A percentile compares a stretch with the other conserved stretches of the same genome.
Evolutionary conservation across 2,888 invertebrate genomes (phyloP).

Genomic region (Agonopterix subpropinquella): DNA sequence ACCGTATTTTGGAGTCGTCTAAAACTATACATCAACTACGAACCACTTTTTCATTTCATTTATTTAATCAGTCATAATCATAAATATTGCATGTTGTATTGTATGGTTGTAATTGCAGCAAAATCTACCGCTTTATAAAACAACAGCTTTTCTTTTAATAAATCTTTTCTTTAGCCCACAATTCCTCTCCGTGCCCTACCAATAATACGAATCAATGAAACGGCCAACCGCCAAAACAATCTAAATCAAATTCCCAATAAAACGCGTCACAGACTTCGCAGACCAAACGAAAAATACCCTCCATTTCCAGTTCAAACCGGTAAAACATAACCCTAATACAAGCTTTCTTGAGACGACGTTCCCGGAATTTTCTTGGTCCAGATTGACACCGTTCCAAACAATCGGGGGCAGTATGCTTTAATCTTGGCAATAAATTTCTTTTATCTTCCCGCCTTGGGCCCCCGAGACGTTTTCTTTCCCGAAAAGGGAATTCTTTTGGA

Average conservation of each 20-base stretch:
- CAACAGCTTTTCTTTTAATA: no score
- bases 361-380: slow-evolving; percentile 28
- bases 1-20: no score
- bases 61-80: no score
- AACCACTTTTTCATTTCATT: no score
- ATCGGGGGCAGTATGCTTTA: slow-evolving; percentile 45
- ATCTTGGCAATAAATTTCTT: slow-evolving; percentile 68
- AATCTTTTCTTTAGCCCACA: no score
- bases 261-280: slow-evolving; percentile 13
- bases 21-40: no score
- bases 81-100: no score
- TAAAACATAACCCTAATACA: slow-evolving; percentile 18
- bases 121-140: no score
- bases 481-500: slow-evolving; percentile 31
- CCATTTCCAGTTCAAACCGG: slow-evolving; percentile 15
- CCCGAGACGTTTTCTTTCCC: slow-evolving; percentile 27
- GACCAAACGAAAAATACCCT: slow-evolving; percentile 16
- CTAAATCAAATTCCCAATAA: slow-evolving; percentile 8
- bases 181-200: no score
- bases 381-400: slow-evolving; percentile 61
- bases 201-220: no score
- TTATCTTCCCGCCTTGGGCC: slow-evolving; percentile 37
- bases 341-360: slow-evolving; percentile 20
- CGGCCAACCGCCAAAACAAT: slow-evolving; percentile 6
- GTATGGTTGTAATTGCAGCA: no score